Base-by-base conservation (phyloP, 2,797 vertebrate genomes). In the Leuciscus waleckii region DNA sequence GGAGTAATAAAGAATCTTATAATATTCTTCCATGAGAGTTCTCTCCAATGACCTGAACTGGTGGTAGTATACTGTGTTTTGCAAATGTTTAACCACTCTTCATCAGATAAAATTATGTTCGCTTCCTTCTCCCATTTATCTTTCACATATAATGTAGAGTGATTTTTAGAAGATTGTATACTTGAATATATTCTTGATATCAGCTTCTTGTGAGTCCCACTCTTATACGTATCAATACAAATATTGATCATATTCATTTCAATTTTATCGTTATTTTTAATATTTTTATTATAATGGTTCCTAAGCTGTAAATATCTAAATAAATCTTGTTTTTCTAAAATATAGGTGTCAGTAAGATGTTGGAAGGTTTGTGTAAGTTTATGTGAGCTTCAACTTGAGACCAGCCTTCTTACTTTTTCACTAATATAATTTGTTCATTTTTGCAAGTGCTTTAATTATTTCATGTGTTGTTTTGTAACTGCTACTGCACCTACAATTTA, bases 401-500 rank as follows among this genome's bases (percentile, higher is more conserved):
- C 7, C 13, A 5, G 3, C 5, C 23, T 65, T 80, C 1, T 23
- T 35, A 35, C 5, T 1, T 68, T 80, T 19, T 61, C 10, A 49
- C 26, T 29, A n/a, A 19, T 4, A 61, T 61, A 23, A 41, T 43
- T 61, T 71, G n/a, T 43, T 56, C 16, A 4, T 35, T 51, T 46
- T 68, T 8, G 26, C 74, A 37, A 4, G n/a, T 35, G 26, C 69
- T 74, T 51, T 37, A 29, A 56, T 54, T 37, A 74, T 75, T 43
- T 49, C 14, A 17, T 6, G 19, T 76, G 13, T 11, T 39, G 19
- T 71, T 73, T 82, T 67, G 7, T 54, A 23, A 67, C 81, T 9
- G 26, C 21, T 35, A 35, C 35, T 76, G 41, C 32, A 29, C 61
- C n/a, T 75, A 63, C 8, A 39, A 32, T n/a, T 83, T 67, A 83